A percentile compares a stretch with the other conserved stretches of the same genome.
Conservation (phyloP, 2,888 invertebrate genomes). For the Tupiocoris notatus region DNA sequence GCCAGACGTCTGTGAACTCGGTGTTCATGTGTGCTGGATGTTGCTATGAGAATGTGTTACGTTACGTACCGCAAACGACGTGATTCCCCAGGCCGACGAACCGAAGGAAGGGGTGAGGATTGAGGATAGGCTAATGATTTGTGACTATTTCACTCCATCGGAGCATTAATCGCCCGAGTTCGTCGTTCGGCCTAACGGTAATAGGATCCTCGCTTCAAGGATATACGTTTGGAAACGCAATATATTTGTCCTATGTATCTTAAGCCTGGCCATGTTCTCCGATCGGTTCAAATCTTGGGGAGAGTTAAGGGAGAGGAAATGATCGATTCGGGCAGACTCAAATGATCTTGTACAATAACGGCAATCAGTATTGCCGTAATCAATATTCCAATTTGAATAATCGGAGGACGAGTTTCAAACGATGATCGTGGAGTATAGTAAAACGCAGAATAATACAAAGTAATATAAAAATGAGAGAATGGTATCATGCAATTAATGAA, state of each 20-base stretch:
- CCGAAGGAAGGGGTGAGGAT: not conserved
- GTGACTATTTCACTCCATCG: slow-evolving; percentile 18
- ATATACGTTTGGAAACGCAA: not conserved
- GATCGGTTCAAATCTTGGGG: not conserved
- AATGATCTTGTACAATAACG: too few species aligned
- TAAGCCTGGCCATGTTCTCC: not conserved
- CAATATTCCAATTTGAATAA: too few species aligned
- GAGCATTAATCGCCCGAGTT: slow-evolving; percentile 5
- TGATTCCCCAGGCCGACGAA: not conserved
- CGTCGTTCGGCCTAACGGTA: not conserved
- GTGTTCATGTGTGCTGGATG: not conserved
- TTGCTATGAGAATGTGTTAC: not conserved
- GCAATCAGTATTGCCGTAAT: too few species aligned
- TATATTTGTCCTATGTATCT: not conserved
- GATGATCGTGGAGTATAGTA: too few species aligned
- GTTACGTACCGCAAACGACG: not conserved
- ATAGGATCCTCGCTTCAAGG: not conserved
- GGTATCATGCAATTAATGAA: too few species aligned
- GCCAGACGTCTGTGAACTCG: not conserved
- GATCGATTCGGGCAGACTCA: not conserved
- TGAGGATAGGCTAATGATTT: slow-evolving; percentile 8
- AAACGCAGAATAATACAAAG: too few species aligned
- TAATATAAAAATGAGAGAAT: too few species aligned
- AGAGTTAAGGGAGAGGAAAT: not conserved
- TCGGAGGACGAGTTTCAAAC: too few species aligned